Percentiles rank a stretch among this genome's conserved stretches.
Conservation (phyloP, 2,888 invertebrate species). For the Hemicrepidius hirtus region DNA sequence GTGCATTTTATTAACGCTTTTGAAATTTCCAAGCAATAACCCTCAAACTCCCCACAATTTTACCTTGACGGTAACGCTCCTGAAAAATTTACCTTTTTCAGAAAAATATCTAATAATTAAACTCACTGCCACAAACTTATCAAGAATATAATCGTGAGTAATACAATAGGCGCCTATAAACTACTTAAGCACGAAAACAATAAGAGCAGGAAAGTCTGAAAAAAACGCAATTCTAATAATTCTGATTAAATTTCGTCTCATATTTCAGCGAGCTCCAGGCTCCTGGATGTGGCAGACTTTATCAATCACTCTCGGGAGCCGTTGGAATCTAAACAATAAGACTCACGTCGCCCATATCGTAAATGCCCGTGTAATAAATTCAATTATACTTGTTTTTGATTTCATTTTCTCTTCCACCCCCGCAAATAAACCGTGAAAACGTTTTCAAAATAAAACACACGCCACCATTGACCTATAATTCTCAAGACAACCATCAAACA, state of each 20-base stretch:
- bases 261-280: neutral
- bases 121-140: no score
- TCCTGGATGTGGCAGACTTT: constrained; percentile 23
- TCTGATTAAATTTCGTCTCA: constrained; percentile 18
- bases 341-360: constrained; percentile 30
- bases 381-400: constrained; percentile 32
- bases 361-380: constrained; percentile 33
- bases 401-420: constrained; percentile 29
- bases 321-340: constrained; percentile 30
- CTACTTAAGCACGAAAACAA: neutral
- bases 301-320: constrained; percentile 24
- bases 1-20: no score
- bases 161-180: neutral
- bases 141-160: no score
- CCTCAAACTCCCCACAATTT: no score
- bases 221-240: constrained; percentile 17
- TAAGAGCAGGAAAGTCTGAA: neutral
- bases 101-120: no score
- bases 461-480: constrained; percentile 18
- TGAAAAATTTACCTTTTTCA: no score
- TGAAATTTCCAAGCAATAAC: no score
- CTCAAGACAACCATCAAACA: neutral
- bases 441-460: constrained; percentile 29
- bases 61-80: no score
- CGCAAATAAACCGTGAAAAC: constrained; percentile 32